Conservation (phyloP, 1,140 invertebrate genomes). For the Zaprionus inermis region DNA sequence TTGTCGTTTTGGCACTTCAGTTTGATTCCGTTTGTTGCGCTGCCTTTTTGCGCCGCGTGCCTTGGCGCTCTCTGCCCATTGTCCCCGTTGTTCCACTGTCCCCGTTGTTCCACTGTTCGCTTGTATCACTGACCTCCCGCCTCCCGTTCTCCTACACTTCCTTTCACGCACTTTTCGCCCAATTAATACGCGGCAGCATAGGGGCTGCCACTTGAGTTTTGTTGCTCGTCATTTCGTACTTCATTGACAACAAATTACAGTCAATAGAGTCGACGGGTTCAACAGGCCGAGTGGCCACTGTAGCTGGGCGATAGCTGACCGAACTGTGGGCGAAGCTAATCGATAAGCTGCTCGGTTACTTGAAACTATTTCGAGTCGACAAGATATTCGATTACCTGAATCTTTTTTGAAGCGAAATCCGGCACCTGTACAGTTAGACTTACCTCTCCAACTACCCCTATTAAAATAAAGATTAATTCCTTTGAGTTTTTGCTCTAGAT, state of each 20-base stretch:
- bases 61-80: conserved; percentile 7
- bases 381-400: not conserved
- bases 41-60: conserved; percentile 28
- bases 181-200: conserved; percentile 6
- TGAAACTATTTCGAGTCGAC: not conserved
- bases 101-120: not conserved
- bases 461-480: too few relatives aligned
- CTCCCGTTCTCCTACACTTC: not conserved
- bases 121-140: too few relatives aligned
- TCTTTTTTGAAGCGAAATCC: not conserved
- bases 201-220: conserved; percentile 43
- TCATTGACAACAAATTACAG: conserved; percentile 78
- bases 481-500: too few relatives aligned
- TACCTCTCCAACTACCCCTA: too few relatives aligned
- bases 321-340: not conserved
- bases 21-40: conserved; percentile 55
- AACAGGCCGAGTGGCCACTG: conserved; percentile 5
- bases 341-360: too few relatives aligned
- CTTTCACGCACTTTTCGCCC: conserved; percentile 57
- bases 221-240: conserved; percentile 50
- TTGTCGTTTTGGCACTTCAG: conserved; percentile 74
- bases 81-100: not conserved
- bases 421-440: too few relatives aligned
- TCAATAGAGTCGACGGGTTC: conserved; percentile 53
- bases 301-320: not conserved